Evolutionary conservation across 2,113 vertebrate species (phyloP), one percentile per base, ranked within the genome.

Genomic region (Melanotaenia duboulayi): DNA sequence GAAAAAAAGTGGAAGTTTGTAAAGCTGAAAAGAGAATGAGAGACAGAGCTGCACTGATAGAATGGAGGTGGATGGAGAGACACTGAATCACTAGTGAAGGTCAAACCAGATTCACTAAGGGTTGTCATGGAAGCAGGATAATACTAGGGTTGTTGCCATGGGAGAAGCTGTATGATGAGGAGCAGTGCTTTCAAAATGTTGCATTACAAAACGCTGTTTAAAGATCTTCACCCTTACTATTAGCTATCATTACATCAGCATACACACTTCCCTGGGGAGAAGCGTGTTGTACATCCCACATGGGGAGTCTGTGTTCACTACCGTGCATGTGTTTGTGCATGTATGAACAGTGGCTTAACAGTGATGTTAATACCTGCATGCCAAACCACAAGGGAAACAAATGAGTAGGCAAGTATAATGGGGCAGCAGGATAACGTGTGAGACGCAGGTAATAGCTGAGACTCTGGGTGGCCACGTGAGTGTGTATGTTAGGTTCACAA

Each of bases 51-150:
- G 68, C 79, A 87, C 70, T 68, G 51, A 65, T 59, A 77, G 77
- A 78, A 73, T 80, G 88, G 86, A 87, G 89, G 78, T 86, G 83
- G 86, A 88, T 86, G 78, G 79, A 78, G 81, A 88, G 80, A 84
- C 67, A 84, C 71, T 86, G 84, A 90, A 89, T 91, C 85, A 90
- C 61, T 79, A 76, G 66, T 89, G 86, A 92, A 92, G 91, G 91
- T 92, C 90, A 91, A 84, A 78, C 74, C 42, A 67, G 86, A 89
- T 85, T 92, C 90, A 85, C 88, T 83, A 80, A 42, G 70, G 77
- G 90, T 93, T 92, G 90, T 86, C 90, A 92, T 90, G 87, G 90
- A 87, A 91, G 90, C 90, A 82, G 87, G 65, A 87, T 80, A 89
- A 90, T 82, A 85, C 73, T 73, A 68, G 86, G 87, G 87, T 92